A percentile compares a stretch with the other conserved stretches of the same genome.
Evolutionary conservation across 2,113 vertebrate genomes (phyloP).

Genomic region (Drymodes brunneopygia): DNA sequence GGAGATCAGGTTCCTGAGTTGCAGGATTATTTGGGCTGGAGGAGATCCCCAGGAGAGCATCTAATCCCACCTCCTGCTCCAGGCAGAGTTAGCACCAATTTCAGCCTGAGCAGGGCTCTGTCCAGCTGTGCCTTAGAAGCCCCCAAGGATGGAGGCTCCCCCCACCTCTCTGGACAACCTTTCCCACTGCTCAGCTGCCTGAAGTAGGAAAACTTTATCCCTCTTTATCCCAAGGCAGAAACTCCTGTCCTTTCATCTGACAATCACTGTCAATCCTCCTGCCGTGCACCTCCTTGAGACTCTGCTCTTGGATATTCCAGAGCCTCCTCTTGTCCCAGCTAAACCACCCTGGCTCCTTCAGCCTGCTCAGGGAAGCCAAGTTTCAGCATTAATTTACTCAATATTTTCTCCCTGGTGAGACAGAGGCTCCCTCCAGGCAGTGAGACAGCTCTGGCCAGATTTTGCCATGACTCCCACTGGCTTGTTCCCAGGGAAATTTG

Average conservation of each 20-base stretch:
- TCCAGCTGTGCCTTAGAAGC: background rate
- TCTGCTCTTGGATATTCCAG: background rate
- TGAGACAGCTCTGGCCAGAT: background rate
- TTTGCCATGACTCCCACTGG: background rate
- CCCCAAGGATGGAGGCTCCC: background rate
- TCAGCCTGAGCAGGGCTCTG: background rate
- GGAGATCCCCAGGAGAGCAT: background rate
- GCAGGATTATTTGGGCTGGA: background rate
- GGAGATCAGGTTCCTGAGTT: slow-evolving; percentile 29
- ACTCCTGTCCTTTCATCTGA: background rate
- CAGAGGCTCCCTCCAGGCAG: background rate
- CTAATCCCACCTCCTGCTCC: slow-evolving; percentile 14
- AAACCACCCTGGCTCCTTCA: background rate
- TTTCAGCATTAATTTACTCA: background rate
- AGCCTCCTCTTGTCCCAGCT: background rate
- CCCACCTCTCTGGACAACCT: background rate
- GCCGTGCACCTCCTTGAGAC: background rate
- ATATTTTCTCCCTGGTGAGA: background rate
- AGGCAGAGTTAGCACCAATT: background rate
- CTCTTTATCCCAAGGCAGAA: background rate
- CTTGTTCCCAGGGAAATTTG: background rate
- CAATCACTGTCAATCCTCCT: background rate
- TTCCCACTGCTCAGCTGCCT: background rate
- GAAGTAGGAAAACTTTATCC: background rate
- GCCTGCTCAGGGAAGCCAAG: background rate